Evolutionary conservation across 2,113 vertebrate species (phyloP), one percentile per base, ranked within the genome.

Genomic region (Mirounga angustirostris): DNA sequence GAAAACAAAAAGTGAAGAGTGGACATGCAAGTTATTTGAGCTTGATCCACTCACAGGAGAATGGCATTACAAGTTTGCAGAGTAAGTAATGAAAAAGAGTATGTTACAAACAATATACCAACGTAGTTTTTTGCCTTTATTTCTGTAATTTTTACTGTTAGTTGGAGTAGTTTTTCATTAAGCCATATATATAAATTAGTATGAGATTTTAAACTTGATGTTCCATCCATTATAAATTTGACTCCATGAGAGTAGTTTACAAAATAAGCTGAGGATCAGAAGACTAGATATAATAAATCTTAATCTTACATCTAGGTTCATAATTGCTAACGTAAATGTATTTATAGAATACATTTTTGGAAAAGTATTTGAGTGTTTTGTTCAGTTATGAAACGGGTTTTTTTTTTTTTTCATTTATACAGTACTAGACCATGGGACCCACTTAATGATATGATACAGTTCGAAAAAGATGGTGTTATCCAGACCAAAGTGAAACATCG

Each of bases 361-460:
- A 52, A 90, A 59, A 36, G 11, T 80, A 91, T 84, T 95, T 67
- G 40, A 67, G 7, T 96, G 50, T 52, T 85, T 65, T 71, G 2
- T 78, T 79, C 56, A 54, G 54, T 82, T 56, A 85, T 91, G 93
- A 94, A 97, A 71, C 46, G 94, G 61, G 8, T 83, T 4, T 36
- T 1, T 74, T 90, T 33, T 74, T 88, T 92, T 67, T 97, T 92
- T 92, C 28, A 30, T 84, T 96, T 97, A 7, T 95, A 8, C 98
- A 99, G 99, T 98, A 99, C 99, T 28, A 99, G 99, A 96, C 99
- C 99, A 1, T 99, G 99, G 99, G 99, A 99, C 98, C 99, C 99
- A 74, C 99, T 99, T 98, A 99, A 99, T 96, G 99, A 99, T 98
- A 98, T 99, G 99, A 99, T 99, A 99, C 99, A 99, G 96, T 99